phyloP scores from a whole-genome alignment of 2,888 invertebrate species.

The Nomada lathburiana region DNA sequence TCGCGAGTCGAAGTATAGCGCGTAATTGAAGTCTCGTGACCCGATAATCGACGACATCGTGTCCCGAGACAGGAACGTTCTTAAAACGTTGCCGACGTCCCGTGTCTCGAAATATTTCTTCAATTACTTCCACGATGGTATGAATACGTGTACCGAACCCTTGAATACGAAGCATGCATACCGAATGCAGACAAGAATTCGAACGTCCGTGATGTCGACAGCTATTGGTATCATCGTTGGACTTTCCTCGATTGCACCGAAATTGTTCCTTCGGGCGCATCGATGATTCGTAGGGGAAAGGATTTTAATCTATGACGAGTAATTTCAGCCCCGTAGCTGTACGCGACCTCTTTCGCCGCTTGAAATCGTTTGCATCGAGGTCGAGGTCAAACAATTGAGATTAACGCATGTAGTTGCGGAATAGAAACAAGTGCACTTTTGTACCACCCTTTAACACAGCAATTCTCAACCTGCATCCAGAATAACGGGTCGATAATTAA shows the following conservation, averaged over 20 bases:
- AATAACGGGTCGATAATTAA: conserved; percentile 17
- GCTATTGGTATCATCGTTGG: conserved; percentile 25
- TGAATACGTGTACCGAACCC: too few relatives aligned
- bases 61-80: not conserved
- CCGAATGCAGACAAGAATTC: not conserved
- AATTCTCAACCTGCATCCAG: not conserved
- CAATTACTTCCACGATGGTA: not conserved
- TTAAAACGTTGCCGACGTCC: conserved; percentile 1
- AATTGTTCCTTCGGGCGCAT: conserved; percentile 6
- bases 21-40: conserved; percentile 38
- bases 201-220: not conserved
- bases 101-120: conserved; percentile 8
- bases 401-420: conserved; percentile 33
- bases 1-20: conserved; percentile 7
- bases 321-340: conserved; percentile 39
- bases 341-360: conserved; percentile 39
- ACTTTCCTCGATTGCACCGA: not conserved
- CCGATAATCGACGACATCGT: conserved; percentile 19
- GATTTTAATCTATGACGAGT: conserved; percentile 43
- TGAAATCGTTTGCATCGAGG: conserved; percentile 55
- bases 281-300: conserved; percentile 19
- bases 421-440: conserved; percentile 30
- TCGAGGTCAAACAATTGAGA: conserved; percentile 60
- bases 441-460: conserved; percentile 23
- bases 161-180: not conserved